Percentiles rank a stretch among this genome's conserved stretches.
These are phyloP conservation scores for Xenentodon cancila DNA, from an alignment of 2,797 vertebrate species.

Conservation along the genomic window DNA sequence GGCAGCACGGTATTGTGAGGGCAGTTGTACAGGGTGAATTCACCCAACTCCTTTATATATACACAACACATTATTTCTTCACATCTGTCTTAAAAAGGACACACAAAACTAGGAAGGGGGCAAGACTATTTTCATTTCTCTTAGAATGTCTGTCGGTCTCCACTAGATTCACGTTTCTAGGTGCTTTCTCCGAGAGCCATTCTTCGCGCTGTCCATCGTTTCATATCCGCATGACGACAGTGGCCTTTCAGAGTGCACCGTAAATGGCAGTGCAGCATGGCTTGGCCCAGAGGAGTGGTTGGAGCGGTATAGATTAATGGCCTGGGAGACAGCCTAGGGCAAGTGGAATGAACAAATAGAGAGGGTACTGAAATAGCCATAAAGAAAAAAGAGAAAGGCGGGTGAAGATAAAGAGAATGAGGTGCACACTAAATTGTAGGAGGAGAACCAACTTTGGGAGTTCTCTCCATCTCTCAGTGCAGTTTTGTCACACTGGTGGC, in stretches of 20 bases:
- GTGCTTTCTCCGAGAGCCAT: slow-evolving; percentile 63
- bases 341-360: slow-evolving; percentile 74
- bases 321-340: slow-evolving; percentile 69
- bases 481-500: slow-evolving; percentile 31
- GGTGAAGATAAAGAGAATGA: slow-evolving; percentile 60
- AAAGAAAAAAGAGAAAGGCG: slow-evolving; percentile 12
- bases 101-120: slow-evolving; percentile 22
- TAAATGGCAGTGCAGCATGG: slow-evolving; percentile 55
- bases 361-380: slow-evolving; percentile 58
- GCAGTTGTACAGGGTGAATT: slow-evolving; percentile 41
- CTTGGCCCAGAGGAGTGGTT: slow-evolving; percentile 63
- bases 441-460: slow-evolving; percentile 34
- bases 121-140: slow-evolving; percentile 19
- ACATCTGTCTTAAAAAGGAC: slow-evolving; percentile 35
- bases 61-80: slow-evolving; percentile 46
- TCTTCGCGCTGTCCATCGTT: slow-evolving; percentile 60
- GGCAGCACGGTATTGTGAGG: slow-evolving; percentile 40
- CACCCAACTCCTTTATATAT: slow-evolving; percentile 40
- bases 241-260: slow-evolving; percentile 65
- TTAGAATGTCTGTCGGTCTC: slow-evolving; percentile 32
- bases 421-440: slow-evolving; percentile 30
- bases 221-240: slow-evolving; percentile 72
- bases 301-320: slow-evolving; percentile 76
- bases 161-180: slow-evolving; percentile 60
- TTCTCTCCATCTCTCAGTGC: slow-evolving; percentile 30